Percentiles rank a stretch among this genome's conserved stretches.
These are phyloP conservation scores for Eledone cirrhosa DNA, from an alignment of 2,888 invertebrate genomes.

Conservation along the genomic window DNA sequence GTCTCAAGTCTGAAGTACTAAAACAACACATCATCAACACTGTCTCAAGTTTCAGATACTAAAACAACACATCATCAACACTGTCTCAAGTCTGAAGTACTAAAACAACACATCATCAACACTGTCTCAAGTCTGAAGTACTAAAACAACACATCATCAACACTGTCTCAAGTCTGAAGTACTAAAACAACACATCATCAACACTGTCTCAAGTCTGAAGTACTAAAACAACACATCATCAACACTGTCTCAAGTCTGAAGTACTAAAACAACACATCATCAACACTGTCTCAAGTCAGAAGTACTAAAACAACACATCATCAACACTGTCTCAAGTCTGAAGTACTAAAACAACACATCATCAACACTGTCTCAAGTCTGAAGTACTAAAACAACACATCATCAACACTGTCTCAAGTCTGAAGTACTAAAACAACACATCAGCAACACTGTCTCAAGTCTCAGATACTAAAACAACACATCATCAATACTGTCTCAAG, in stretches of 20 bases:
- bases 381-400: constrained; percentile 47
- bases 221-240: constrained; percentile 73
- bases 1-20: constrained; percentile 69
- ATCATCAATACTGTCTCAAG: constrained; percentile 79
- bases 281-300: constrained; percentile 74
- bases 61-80: constrained; percentile 76
- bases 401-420: constrained; percentile 77
- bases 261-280: constrained; percentile 70
- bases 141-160: constrained; percentile 74
- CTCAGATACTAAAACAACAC: background rate
- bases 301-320: constrained; percentile 62
- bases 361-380: constrained; percentile 77
- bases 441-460: constrained; percentile 78
- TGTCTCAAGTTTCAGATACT: constrained; percentile 69
- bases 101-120: constrained; percentile 76
- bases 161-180: constrained; percentile 71
- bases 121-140: constrained; percentile 69
- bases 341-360: constrained; percentile 60
- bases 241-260: constrained; percentile 72
- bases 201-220: constrained; percentile 72
- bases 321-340: constrained; percentile 76
- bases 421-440: background rate
- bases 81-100: constrained; percentile 69
- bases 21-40: constrained; percentile 76
- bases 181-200: constrained; percentile 73